Evolutionary conservation across 2,888 invertebrate species (phyloP), one percentile per base, ranked within the genome.

Genomic region (Candidula unifasciata): DNA sequence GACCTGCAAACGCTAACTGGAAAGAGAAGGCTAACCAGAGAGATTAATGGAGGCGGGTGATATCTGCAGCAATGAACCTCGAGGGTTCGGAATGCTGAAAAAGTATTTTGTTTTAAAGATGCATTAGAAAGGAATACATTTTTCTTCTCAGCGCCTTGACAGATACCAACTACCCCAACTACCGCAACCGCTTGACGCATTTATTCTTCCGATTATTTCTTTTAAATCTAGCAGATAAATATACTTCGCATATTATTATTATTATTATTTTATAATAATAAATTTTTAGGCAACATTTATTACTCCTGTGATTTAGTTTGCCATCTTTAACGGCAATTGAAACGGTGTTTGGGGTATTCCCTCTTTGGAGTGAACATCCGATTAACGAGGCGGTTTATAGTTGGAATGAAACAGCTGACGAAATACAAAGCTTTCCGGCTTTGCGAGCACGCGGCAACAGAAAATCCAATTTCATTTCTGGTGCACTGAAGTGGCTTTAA

Each of bases 401-500:
- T 77, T n/a, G 6, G 57, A 57, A 27, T 77, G 57, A 79, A 79
- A 79, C 27, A 66, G 24, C 57, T 16, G 30, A 57, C 18, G 21
- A 73, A 73, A 73, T 73, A 44, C 16, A 73, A 73, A 73, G 44
- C 73, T 73, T 74, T 30, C 54, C 54, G 27, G 30, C 74, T 74
- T 54, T 54, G 52, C 21, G 16, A 35, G n/a, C 60, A 37, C 64
- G 60, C 35, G n/a, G 78, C 52, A 44, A 68, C 44, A 80, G 44
- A 68, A 80, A 80, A 80, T 80, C 80, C 68, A 80, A 80, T 80
- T 80, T 80, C 80, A 80, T 80, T 80, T 80, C 80, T 68, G 66
- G 68, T 80, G 80, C 80, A 71, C 52, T 54, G 68, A 71, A 69
- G 71, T 81, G 80, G 80, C 71, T 81, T 81, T 81, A 81, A 81